A percentile compares a stretch with the other conserved stretches of the same genome.
Conservation (phyloP, 1,140 invertebrate species). For the Eulimnadia texana region DNA sequence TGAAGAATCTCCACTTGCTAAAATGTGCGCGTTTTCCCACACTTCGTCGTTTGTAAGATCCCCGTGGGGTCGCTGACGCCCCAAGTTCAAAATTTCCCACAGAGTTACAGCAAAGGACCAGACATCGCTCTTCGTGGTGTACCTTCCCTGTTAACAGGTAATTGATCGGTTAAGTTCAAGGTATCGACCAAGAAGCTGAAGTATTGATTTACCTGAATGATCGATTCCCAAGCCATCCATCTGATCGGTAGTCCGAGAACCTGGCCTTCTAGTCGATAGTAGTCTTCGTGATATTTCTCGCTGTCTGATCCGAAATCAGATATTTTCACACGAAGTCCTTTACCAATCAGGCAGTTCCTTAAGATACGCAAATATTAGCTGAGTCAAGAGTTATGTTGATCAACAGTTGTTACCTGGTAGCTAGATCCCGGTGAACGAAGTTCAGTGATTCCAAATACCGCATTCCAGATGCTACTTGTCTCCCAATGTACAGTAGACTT, state of each 20-base stretch:
- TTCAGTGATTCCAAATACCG: conserved; percentile 62
- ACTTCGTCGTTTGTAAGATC: conserved; percentile 60
- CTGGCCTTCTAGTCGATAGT: conserved; percentile 44
- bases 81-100: conserved; percentile 79
- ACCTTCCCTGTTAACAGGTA: conserved; percentile 46
- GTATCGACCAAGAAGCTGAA: not conserved
- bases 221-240: conserved; percentile 57
- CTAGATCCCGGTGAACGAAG: conserved; percentile 65
- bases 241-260: conserved; percentile 43
- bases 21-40: conserved; percentile 55
- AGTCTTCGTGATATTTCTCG: conserved; percentile 49
- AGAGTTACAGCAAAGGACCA: conserved; percentile 80
- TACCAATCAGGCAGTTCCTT: conserved; percentile 73
- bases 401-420: conserved; percentile 41
- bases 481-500: conserved; percentile 61
- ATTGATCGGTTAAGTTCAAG: not conserved
- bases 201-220: conserved; percentile 38
- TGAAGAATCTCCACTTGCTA: conserved; percentile 59
- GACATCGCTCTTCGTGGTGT: conserved; percentile 69
- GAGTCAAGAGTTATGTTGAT: not conserved
- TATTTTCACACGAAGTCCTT: conserved; percentile 61
- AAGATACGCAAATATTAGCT: not conserved
- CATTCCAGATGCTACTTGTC: conserved; percentile 77
- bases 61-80: conserved; percentile 64
- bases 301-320: conserved; percentile 57